These are phyloP conservation scores for Zele albiditarsus DNA, from an alignment of 2,888 invertebrate genomes.

Conservation along the genomic window DNA sequence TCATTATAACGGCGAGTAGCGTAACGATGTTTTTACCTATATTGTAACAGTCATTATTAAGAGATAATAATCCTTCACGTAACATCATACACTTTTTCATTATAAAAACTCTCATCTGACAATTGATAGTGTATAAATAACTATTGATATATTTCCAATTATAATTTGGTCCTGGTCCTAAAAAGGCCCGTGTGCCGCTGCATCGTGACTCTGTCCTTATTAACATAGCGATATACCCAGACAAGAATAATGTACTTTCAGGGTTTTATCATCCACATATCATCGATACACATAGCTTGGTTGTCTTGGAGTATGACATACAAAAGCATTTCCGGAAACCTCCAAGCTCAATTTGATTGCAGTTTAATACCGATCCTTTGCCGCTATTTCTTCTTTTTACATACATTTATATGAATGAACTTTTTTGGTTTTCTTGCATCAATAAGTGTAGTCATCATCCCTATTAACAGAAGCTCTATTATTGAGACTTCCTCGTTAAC, in stretches of 20 bases:
- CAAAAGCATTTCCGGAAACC: neutral
- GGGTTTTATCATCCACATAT: neutral
- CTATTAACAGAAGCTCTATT: neutral
- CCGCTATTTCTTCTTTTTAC: neutral
- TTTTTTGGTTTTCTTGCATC: neutral
- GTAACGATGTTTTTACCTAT: neutral
- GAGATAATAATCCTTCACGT: neutral
- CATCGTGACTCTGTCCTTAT: constrained; percentile 13
- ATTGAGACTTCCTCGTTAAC: neutral
- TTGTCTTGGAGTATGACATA: neutral
- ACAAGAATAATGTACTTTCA: neutral
- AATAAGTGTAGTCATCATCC: neutral
- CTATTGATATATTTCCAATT: neutral
- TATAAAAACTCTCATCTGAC: constrained; percentile 1
- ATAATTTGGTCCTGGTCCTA: neutral
- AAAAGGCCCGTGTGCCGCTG: neutral
- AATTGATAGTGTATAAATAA: neutral
- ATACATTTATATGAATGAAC: neutral
- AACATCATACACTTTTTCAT: constrained; percentile 2
- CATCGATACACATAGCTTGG: neutral
- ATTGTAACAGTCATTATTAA: neutral
- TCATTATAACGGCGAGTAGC: neutral
- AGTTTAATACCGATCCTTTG: neutral
- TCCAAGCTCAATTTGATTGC: neutral
- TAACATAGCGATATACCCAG: constrained; percentile 16